Percentiles rank a stretch among this genome's conserved stretches.
Evolutionary conservation across 2,888 invertebrate species (phyloP).

Genomic region (Auanema sp.): DNA sequence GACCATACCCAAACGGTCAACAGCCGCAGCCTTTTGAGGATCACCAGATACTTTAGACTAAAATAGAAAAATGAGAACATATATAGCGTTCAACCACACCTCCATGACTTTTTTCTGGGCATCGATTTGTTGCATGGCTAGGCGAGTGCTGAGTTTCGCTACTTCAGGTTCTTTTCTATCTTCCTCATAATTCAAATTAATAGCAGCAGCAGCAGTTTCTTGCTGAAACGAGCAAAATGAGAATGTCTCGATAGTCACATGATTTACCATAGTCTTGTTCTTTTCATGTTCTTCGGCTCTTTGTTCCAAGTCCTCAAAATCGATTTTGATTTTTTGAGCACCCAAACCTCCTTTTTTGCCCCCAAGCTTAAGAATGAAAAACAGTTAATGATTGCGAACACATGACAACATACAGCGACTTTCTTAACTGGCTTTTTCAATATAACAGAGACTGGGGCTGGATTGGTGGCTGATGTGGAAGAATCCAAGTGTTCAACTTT

Average conservation of each 20-base stretch:
- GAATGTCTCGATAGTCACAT: not conserved
- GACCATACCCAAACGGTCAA: slow-evolving; percentile 92
- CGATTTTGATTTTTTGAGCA: slow-evolving; percentile 86
- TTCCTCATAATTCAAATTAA: slow-evolving; percentile 20
- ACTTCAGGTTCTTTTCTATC: slow-evolving; percentile 16
- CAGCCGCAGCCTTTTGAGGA: slow-evolving; percentile 82
- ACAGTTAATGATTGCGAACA: not conserved
- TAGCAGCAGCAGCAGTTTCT: slow-evolving; percentile 10
- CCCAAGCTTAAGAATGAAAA: slow-evolving; percentile 68
- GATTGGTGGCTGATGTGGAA: slow-evolving; percentile 26
- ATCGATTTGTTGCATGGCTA: slow-evolving; percentile 79
- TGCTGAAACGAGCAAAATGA: not conserved
- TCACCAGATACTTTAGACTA: slow-evolving; percentile 69
- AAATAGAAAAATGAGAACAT: slow-evolving; percentile 4
- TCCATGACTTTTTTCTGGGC: slow-evolving; percentile 62
- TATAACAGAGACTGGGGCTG: slow-evolving; percentile 68
- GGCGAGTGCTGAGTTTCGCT: slow-evolving; percentile 66
- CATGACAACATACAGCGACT: slow-evolving; percentile 29
- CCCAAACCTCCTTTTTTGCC: slow-evolving; percentile 86
- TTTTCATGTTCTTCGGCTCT: slow-evolving; percentile 85
- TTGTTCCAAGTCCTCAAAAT: slow-evolving; percentile 91
- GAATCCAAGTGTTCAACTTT: slow-evolving; percentile 45
- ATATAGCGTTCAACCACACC: slow-evolving; percentile 25
- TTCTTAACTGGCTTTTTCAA: slow-evolving; percentile 70
- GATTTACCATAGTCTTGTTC: slow-evolving; percentile 68